These are phyloP conservation scores for Castor canadensis DNA, from an alignment of 2,113 vertebrate genomes.

Conservation along the genomic window DNA sequence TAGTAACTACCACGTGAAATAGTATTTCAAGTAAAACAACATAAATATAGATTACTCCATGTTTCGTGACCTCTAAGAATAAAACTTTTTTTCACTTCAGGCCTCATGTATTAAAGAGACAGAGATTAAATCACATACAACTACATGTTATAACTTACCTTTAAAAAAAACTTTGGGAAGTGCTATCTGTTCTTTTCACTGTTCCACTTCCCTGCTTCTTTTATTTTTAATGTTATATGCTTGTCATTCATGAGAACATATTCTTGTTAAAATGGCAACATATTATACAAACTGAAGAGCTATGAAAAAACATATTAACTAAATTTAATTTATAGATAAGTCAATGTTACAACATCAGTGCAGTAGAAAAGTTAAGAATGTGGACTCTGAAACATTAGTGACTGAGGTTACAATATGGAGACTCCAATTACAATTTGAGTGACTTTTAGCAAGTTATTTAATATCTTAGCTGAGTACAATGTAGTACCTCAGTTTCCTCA, in stretches of 20 bases:
- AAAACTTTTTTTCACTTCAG: not conserved
- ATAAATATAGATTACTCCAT: not conserved
- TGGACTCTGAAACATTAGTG: not conserved
- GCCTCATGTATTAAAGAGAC: not conserved
- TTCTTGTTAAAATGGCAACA: not conserved
- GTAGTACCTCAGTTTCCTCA: not conserved
- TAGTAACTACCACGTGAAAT: not conserved
- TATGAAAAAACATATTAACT: not conserved
- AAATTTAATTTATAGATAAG: not conserved
- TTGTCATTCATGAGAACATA: not conserved
- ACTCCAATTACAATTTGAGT: not conserved
- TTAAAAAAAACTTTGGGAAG: not conserved
- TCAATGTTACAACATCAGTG: not conserved
- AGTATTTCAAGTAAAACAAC: not conserved
- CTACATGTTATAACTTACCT: not conserved
- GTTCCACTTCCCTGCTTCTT: not conserved
- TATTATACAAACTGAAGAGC: not conserved
- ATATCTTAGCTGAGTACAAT: not conserved
- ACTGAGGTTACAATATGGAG: not conserved
- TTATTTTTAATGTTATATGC: not conserved
- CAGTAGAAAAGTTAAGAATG: not conserved
- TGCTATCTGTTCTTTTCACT: not conserved
- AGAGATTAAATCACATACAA: not conserved
- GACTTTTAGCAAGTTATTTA: not conserved
- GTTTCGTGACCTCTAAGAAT: not conserved